A percentile compares a stretch with the other conserved stretches of the same genome.
Evolutionary conservation across 2,888 invertebrate species (phyloP).

Genomic region (Augochlorella aurata): DNA sequence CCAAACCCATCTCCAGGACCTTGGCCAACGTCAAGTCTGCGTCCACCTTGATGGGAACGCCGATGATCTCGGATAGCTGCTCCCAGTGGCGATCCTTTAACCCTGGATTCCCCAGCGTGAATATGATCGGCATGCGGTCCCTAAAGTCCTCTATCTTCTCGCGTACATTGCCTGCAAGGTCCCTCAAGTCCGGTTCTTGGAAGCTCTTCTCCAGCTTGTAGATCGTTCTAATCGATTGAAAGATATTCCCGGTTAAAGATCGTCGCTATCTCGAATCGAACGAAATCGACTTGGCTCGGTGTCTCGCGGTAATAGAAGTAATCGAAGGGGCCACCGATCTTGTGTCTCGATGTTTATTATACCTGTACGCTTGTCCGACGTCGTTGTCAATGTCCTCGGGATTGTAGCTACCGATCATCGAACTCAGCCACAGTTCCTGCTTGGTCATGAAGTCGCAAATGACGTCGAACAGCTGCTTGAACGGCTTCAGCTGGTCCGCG

Average conservation of each 20-base stretch:
- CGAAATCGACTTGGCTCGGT: too few species aligned
- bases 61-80: constrained; percentile 95
- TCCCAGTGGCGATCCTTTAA: constrained; percentile 97
- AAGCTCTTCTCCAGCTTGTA: constrained; percentile 95
- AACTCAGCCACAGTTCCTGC: constrained; percentile 92
- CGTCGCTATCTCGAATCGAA: too few species aligned
- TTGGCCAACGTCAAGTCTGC: constrained; percentile 91
- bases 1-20: constrained; percentile 93
- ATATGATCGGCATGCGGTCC: constrained; percentile 92
- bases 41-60: constrained; percentile 93
- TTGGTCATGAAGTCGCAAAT: constrained; percentile 93
- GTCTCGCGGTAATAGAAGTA: too few species aligned
- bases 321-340: too few species aligned
- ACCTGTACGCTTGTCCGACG: constrained; percentile 84
- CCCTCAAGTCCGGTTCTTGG: constrained; percentile 88
- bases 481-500: constrained; percentile 92
- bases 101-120: constrained; percentile 96
- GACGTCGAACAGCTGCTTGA: constrained; percentile 93
- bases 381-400: constrained; percentile 96
- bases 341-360: too few species aligned
- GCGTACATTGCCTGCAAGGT: constrained; percentile 87
- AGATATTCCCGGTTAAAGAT: too few species aligned
- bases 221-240: constrained; percentile 84
- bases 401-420: constrained; percentile 89
- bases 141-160: constrained; percentile 93